These are phyloP conservation scores for Sisyra nigra DNA, from an alignment of 2,888 invertebrate genomes.

Conservation along the genomic window DNA sequence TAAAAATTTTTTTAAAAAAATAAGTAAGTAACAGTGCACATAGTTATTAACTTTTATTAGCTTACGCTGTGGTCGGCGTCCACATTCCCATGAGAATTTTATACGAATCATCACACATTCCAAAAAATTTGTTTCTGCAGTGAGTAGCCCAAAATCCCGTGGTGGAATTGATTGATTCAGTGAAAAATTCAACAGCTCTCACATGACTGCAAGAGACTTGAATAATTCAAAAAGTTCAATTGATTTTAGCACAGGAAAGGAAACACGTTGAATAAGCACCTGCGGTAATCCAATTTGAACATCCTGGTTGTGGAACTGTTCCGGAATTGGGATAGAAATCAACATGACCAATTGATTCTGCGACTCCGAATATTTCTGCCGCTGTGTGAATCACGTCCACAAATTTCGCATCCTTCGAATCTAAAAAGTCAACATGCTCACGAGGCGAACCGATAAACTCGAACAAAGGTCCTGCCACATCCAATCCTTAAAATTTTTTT, in stretches of 20 bases:
- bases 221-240: conserved; percentile 7
- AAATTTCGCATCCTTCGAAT: conserved; percentile 29
- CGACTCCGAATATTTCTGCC: conserved; percentile 30
- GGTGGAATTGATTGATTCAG: conserved; percentile 12
- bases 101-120: too few relatives aligned
- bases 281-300: conserved; percentile 8
- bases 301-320: conserved; percentile 10
- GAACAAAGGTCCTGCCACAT: conserved; percentile 32
- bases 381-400: conserved; percentile 35
- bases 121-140: too few relatives aligned
- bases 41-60: too few relatives aligned
- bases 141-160: too few relatives aligned
- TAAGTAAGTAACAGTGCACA: too few relatives aligned
- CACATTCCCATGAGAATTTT: too few relatives aligned
- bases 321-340: conserved; percentile 27
- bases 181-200: conserved; percentile 12
- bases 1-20: too few relatives aligned
- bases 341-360: conserved; percentile 30
- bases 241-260: too few relatives aligned
- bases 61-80: too few relatives aligned
- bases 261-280: too few relatives aligned
- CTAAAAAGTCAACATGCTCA: conserved; percentile 17
- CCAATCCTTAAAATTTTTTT: conserved; percentile 17
- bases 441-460: conserved; percentile 21
- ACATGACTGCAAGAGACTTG: conserved; percentile 14